phyloP scores from a whole-genome alignment of 2,797 vertebrate genomes.

The Pygocentrus nattereri region DNA sequence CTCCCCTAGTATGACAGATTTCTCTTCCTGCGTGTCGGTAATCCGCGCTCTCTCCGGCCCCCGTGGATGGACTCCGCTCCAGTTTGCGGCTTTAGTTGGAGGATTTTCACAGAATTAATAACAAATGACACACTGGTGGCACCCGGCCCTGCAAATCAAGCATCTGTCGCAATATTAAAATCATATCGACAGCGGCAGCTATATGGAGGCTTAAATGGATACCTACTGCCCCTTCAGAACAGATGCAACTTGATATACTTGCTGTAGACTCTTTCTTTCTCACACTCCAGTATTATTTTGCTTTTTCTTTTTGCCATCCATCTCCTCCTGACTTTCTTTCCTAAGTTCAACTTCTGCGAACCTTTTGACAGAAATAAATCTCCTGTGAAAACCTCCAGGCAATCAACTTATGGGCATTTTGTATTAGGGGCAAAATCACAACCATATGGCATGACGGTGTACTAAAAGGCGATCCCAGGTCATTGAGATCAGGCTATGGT shows the following conservation, averaged over 20 bases:
- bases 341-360: not conserved
- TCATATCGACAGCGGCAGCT: slow-evolving; percentile 47
- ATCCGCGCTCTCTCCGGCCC: slow-evolving; percentile 36
- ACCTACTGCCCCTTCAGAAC: slow-evolving; percentile 19
- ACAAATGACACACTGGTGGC: slow-evolving; percentile 45
- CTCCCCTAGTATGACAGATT: slow-evolving; percentile 39
- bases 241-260: slow-evolving; percentile 5
- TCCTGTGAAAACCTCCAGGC: slow-evolving; percentile 10
- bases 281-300: slow-evolving; percentile 1
- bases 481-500: not conserved
- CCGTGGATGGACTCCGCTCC: slow-evolving; percentile 29
- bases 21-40: slow-evolving; percentile 35
- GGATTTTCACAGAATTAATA: slow-evolving; percentile 58
- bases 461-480: not conserved
- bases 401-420: slow-evolving; percentile 51
- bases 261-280: not conserved
- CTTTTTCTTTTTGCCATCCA: slow-evolving; percentile 4
- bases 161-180: slow-evolving; percentile 49
- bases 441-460: slow-evolving; percentile 39
- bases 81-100: slow-evolving; percentile 49
- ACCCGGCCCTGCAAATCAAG: slow-evolving; percentile 23
- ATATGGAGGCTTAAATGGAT: slow-evolving; percentile 13
- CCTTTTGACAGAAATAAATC: slow-evolving; percentile 29
- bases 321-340: slow-evolving; percentile 19
- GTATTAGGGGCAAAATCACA: slow-evolving; percentile 30